A percentile compares a stretch with the other conserved stretches of the same genome.
phyloP scores from a whole-genome alignment of 2,888 invertebrate species.

The Synergus umbraculus region DNA sequence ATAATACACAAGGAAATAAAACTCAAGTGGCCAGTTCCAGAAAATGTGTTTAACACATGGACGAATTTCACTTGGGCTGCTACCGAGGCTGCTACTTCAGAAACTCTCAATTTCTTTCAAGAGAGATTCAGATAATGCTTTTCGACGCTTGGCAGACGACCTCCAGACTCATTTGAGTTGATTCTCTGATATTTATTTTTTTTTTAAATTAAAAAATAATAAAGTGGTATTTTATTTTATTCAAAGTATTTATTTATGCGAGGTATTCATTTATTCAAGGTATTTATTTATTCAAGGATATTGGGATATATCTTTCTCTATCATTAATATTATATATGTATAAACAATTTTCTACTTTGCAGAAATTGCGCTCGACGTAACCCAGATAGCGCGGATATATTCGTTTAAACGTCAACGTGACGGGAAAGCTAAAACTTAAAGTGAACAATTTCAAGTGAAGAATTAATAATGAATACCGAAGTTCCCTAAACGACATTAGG shows the following conservation, averaged over 20 bases:
- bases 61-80: neutral
- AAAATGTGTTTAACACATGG: constrained; percentile 23
- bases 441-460: neutral
- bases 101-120: neutral
- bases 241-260: too few species aligned
- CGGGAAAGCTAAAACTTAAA: neutral
- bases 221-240: neutral
- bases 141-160: neutral
- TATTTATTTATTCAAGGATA: too few species aligned
- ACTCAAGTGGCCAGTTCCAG: neutral
- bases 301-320: too few species aligned
- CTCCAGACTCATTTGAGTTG: neutral
- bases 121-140: neutral
- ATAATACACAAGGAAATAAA: neutral
- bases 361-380: neutral
- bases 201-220: neutral
- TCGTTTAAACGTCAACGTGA: neutral
- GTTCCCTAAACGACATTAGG: neutral
- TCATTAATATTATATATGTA: too few species aligned
- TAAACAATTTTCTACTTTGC: neutral
- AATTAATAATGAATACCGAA: neutral
- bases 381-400: constrained; percentile 8
- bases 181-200: neutral
- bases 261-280: neutral
- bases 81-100: neutral